These are phyloP conservation scores for Aegithalos caudatus DNA, from an alignment of 2,113 vertebrate species.

Conservation along the genomic window DNA sequence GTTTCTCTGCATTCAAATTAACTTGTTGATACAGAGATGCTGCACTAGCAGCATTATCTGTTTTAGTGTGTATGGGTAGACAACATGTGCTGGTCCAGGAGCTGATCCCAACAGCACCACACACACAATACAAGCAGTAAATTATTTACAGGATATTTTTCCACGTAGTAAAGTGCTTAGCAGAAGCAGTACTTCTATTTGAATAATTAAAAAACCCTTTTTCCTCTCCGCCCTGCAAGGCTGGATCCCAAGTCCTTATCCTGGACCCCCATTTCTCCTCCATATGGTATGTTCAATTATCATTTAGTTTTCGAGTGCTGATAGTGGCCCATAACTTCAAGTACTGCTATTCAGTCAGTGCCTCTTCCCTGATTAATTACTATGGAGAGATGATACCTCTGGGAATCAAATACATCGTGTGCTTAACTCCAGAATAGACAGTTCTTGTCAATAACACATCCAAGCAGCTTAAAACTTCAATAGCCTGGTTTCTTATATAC, in stretches of 20 bases:
- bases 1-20: background rate
- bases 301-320: background rate
- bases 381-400: background rate
- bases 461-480: background rate
- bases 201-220: background rate
- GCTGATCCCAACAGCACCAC: background rate
- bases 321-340: background rate
- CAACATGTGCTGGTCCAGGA: background rate
- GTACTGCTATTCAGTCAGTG: background rate
- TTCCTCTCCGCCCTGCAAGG: background rate
- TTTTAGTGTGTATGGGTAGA: background rate
- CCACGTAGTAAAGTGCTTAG: background rate
- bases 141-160: background rate
- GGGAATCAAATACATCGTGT: slow-evolving; percentile 6
- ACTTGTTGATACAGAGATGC: background rate
- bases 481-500: background rate
- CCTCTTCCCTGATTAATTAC: slow-evolving; percentile 29
- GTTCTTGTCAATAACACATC: slow-evolving; percentile 1
- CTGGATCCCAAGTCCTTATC: background rate
- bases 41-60: background rate
- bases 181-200: background rate
- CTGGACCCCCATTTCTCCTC: background rate
- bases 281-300: background rate
- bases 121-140: background rate
- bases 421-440: slow-evolving; percentile 17